phyloP scores from a whole-genome alignment of 2,113 vertebrate species.

The Sylvietta virens region DNA sequence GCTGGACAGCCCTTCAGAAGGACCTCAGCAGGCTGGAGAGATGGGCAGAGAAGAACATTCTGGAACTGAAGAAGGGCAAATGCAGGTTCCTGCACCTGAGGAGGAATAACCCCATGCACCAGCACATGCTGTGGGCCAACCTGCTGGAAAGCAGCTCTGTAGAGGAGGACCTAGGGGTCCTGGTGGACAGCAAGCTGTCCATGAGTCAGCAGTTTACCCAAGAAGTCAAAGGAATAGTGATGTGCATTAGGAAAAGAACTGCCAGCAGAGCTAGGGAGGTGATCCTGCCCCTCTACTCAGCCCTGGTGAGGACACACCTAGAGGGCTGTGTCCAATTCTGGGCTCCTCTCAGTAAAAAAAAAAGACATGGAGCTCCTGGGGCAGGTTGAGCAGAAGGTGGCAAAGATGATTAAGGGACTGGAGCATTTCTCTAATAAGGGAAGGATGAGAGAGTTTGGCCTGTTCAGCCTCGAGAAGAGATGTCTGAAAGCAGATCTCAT shows the following conservation, averaged over 20 bases:
- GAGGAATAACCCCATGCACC: background rate
- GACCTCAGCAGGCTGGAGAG: background rate
- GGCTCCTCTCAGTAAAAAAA: background rate
- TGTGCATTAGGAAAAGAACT: background rate
- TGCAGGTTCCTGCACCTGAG: background rate
- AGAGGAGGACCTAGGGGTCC: background rate
- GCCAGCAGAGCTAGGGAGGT: background rate
- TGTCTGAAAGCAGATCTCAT: background rate
- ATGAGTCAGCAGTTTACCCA: background rate
- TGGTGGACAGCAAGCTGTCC: background rate
- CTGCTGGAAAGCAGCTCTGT: background rate
- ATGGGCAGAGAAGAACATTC: background rate
- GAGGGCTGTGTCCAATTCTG: background rate
- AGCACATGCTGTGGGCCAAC: background rate
- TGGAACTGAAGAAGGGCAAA: background rate
- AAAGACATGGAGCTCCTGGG: background rate
- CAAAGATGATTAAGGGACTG: background rate
- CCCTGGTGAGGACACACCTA: background rate
- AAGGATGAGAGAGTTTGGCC: background rate
- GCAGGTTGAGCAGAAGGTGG: accelerated
- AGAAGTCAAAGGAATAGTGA: background rate
- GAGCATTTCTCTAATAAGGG: background rate
- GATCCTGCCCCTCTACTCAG: background rate
- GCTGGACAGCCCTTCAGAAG: background rate
- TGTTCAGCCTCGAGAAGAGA: background rate